These are phyloP conservation scores for Poeciliopsis retropinna DNA, from an alignment of 2,113 vertebrate species.

Conservation along the genomic window DNA sequence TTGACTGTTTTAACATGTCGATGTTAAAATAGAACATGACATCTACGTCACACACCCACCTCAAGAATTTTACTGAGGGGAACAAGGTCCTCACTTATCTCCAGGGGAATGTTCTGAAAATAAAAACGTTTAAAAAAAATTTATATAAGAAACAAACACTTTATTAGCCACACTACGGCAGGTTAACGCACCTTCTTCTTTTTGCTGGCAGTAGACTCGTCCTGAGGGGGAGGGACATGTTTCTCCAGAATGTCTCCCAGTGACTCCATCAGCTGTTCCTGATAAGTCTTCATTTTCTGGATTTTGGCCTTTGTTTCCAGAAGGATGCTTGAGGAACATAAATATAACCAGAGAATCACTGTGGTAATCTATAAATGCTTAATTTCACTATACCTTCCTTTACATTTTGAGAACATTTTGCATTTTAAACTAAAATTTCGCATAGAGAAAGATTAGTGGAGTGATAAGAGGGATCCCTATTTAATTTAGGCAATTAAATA, in stretches of 20 bases:
- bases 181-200: slow-evolving; percentile 73
- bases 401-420: background rate
- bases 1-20: background rate
- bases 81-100: slow-evolving; percentile 57
- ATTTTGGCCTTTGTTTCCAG: slow-evolving; percentile 77
- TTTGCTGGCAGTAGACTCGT: slow-evolving; percentile 47
- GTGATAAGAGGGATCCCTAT: too few species aligned
- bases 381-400: background rate
- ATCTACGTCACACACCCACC: slow-evolving; percentile 58
- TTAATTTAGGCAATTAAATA: too few species aligned
- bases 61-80: slow-evolving; percentile 80
- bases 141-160: background rate
- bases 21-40: background rate
- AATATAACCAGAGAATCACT: background rate
- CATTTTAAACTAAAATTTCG: background rate
- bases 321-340: slow-evolving; percentile 59
- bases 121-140: slow-evolving; percentile 13
- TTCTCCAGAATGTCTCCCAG: slow-evolving; percentile 73
- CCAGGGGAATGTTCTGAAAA: slow-evolving; percentile 47
- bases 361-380: background rate
- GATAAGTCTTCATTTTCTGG: slow-evolving; percentile 73
- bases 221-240: slow-evolving; percentile 71
- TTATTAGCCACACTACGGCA: background rate
- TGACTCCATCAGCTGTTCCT: slow-evolving; percentile 73
- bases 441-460: too few species aligned